Conservation (phyloP, 35 echinoderm and acorn worm genomes). For the Stichopus chloronotus region DNA sequence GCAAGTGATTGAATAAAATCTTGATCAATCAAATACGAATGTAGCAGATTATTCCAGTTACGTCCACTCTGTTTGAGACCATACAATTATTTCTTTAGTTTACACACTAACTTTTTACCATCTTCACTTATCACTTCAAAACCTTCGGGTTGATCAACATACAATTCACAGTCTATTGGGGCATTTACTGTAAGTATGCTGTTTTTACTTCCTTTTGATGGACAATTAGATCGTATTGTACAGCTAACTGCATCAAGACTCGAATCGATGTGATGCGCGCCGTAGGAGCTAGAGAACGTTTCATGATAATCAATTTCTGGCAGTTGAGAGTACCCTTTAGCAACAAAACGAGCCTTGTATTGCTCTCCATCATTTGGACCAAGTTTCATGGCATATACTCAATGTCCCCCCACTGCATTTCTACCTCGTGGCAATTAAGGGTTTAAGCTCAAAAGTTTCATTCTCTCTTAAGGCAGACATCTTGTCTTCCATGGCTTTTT, state of each 20-base stretch:
- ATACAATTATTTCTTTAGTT: conserved; percentile 67
- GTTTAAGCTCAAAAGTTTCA: conserved; percentile 42
- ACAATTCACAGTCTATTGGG: conserved; percentile 62
- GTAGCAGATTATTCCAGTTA: conserved; percentile 71
- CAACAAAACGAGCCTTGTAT: conserved; percentile 52
- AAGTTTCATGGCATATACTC: conserved; percentile 47
- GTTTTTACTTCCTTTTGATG: conserved; percentile 81
- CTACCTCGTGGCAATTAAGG: conserved; percentile 1
- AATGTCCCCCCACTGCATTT: conserved; percentile 41
- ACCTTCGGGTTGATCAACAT: conserved; percentile 57
- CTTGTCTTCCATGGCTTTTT: conserved; percentile 55
- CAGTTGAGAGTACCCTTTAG: conserved; percentile 58
- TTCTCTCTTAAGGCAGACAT: conserved; percentile 51
- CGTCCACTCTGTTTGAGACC: conserved; percentile 69
- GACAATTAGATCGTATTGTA: conserved; percentile 58
- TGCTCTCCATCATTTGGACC: conserved; percentile 41
- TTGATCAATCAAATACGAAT: conserved; percentile 47
- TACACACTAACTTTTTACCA: conserved; percentile 69
- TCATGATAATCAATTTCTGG: conserved; percentile 59
- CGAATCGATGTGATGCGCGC: conserved; percentile 55
- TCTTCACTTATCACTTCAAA: conserved; percentile 40
- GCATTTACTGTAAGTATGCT: conserved; percentile 63
- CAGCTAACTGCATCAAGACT: conserved; percentile 55
- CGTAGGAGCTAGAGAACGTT: conserved; percentile 60
- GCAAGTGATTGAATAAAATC: conserved; percentile 51